Evolutionary conservation across 2,797 vertebrate genomes (phyloP), one percentile per base, ranked within the genome.

Genomic region (Natrix natrix): DNA sequence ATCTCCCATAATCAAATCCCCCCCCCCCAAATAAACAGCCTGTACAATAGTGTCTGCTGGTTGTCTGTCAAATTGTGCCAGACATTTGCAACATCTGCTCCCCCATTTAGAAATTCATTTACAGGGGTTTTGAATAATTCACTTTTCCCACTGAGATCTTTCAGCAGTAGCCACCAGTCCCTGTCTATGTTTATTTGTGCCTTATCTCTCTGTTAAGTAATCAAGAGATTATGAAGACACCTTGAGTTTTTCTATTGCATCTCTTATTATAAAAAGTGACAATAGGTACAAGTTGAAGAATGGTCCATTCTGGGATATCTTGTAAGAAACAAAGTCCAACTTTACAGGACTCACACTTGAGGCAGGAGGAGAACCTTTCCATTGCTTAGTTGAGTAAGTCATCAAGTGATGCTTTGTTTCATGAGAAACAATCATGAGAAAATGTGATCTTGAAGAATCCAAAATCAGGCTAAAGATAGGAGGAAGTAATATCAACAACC

Each of bases 1-100:
- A 54, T 60, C 92, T 93, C 92, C 94, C 88, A 95, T 93, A 91
- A 20, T 87, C 88, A 92, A 94, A 93, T 90, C 52, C 55, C 52
- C 14, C 52, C 14, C 90, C 90, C 90, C 88, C 78, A 94, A 94
- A 74, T 8, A 28, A 95, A 48, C 7, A 57, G 20, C 52, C 94
- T 56, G 8, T 32, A 32, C 28, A 61, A 57, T 32, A 78, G 56
- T 54, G 66, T 83, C 57, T 83, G 83, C 59, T 91, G 37, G 11
- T 54, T 5, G 1, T 22, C 92, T 94, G 86, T 89, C 89, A 92
- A 92, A 55, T 90, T 94, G 87, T 37, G 92, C 91, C 93, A 95
- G 88, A 4, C 37, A 57, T 89, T 86, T 93, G 91, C 74, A 95
- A 20, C 60, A 78, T 93, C 91, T 87, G 69, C 37, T 93, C 32